Evolutionary conservation across 2,113 vertebrate genomes (phyloP), one percentile per base, ranked within the genome.

Genomic region (Oriolus oriolus): DNA sequence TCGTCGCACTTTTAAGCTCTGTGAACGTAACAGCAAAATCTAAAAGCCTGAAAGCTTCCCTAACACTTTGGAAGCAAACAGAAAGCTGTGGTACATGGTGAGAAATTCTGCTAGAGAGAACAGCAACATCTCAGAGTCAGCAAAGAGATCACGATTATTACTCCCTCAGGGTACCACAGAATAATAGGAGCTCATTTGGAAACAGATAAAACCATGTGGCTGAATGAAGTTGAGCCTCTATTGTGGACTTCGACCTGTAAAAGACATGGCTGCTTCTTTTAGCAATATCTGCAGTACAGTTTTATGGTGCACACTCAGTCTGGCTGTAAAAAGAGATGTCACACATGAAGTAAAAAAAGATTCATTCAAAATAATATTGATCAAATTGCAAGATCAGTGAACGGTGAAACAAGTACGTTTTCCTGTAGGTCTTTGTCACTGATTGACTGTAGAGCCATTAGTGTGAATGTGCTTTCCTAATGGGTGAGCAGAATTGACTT

Each of bases 311-410:
- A 59, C 53, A 42, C 65, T 91, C 52, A 65, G 57, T 13, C 56
- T 83, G 82, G 50, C 83, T 76, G 44, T 69, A 88, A 95, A 96
- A 96, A 89, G 74, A 89, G 90, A 96, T 71, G 86, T 84, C 93
- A 85, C 71, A 89, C 88, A 93, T 50, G 74, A 96, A 96, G 54
- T 54, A 94, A 70, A 64, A 90, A 93, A 94, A 96, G 64, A 90
- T 79, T 95, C 37, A 95, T 96, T 96, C 81, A 97, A 96, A 97
- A 97, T 71, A 97, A 93, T 96, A 97, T 96, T 90, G 96, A 98
- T 98, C 93, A 97, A 97, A 97, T 93, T 96, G 85, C 90, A 90
- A 91, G 84, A 95, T 73, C 96, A 96, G 94, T 79, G 95, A 97
- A 95, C 81, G 90, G 91, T 94, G 96, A 96, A 98, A 93, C 94